Conservation (phyloP, 2,888 invertebrate species). For the Ariolimax columbianus region DNA sequence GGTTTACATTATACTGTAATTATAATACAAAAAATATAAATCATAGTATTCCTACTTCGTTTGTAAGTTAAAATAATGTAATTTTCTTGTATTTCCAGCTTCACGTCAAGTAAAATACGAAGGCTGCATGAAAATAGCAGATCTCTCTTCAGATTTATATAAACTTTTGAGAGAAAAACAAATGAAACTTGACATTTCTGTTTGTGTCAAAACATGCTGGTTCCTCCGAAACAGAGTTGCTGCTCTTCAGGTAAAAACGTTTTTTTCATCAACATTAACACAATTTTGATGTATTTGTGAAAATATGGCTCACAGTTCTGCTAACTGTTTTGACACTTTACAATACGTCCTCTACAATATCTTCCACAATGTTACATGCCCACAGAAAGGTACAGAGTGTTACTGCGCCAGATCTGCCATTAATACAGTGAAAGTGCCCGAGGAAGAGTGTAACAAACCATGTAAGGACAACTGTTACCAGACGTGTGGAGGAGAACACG, state of each 20-base stretch:
- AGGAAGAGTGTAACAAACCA: slow-evolving; percentile 18
- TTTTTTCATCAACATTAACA: background rate
- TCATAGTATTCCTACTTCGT: no score
- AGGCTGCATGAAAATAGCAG: background rate
- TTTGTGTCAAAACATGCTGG: slow-evolving; percentile 11
- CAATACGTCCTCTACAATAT: background rate
- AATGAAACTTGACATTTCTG: background rate
- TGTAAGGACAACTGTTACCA: slow-evolving; percentile 38
- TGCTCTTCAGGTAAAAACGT: background rate
- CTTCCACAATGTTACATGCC: background rate
- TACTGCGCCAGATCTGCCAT: slow-evolving; percentile 4
- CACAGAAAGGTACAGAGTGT: slow-evolving; percentile 14
- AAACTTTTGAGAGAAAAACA: background rate
- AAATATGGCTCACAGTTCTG: no score
- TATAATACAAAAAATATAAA: no score
- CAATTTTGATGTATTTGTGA: background rate
- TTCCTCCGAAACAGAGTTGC: background rate
- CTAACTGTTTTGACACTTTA: no score
- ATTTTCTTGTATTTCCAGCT: background rate
- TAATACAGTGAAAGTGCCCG: slow-evolving; percentile 9
- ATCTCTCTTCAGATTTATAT: background rate
- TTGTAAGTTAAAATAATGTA: no score
- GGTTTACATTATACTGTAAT: no score
- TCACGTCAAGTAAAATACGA: background rate
- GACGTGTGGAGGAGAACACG: slow-evolving; percentile 24